Evolutionary conservation across 2,113 vertebrate species (phyloP), one percentile per base, ranked within the genome.

Genomic region (Cyphomyrus plagiostoma): DNA sequence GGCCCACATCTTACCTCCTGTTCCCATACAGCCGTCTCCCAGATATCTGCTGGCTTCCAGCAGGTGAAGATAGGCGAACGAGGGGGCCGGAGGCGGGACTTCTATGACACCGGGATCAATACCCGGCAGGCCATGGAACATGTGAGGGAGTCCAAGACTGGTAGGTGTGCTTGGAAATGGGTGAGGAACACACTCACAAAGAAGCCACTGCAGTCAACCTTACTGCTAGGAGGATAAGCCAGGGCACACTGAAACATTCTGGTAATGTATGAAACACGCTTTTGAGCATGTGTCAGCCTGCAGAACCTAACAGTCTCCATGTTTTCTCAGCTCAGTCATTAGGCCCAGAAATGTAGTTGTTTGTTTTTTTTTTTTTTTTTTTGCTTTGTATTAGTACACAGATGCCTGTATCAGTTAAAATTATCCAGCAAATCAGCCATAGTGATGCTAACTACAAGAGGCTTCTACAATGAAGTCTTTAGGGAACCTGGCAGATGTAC

Each of bases 21-120:
- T 66, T 56, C 87, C 19, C 56, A 39, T 45, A 13, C 39, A 96
- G 94, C 49, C 91, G 92, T 95, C 62, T 46, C 95, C 2, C 94
- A 97, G 94, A 95, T 99, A 90, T 99, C 98, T 0, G 96, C 94
- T 0, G 98, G 97, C 13, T 97, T 99, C 92, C 97, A 98, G 88
- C 96, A 97, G 58, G 74, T 99, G 46, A 97, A 96, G 0, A 86
- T 99, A 13, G 94, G 95, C 15, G 98, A 99, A 4, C 94, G 98
- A 91, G 98, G 98, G 23, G 97, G 97, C 35, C 97, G 94, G 6
- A 96, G 96, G 0, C 92, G 96, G 52, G 98, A 99, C 92, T 97
- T 97, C 42, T 92, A 97, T 9, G 98, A 99, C 91, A 90, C 94
- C 0, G 97, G 97, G 2, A 87, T 99, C 1, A 95, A 97, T 91